These are phyloP conservation scores for Valencia hispanica DNA, from an alignment of 2,797 vertebrate species.

Conservation along the genomic window DNA sequence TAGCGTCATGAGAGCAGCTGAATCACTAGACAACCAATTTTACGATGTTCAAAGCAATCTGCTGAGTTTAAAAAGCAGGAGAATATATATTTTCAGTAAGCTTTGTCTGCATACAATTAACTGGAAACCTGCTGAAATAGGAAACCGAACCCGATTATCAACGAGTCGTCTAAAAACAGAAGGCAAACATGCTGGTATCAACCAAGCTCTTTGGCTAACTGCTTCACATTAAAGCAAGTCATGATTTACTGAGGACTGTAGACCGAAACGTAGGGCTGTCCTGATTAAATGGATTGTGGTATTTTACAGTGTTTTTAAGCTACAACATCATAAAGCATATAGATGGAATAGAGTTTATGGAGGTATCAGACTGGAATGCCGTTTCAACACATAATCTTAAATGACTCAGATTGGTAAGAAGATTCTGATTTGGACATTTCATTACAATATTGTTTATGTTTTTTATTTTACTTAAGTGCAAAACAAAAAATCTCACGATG, in stretches of 20 bases:
- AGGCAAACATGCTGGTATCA: background rate
- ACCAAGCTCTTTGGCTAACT: background rate
- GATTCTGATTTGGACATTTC: background rate
- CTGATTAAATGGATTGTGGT: too few species aligned
- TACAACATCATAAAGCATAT: background rate
- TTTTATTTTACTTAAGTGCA: background rate
- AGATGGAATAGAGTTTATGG: background rate
- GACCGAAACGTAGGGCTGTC: background rate
- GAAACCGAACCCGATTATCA: background rate
- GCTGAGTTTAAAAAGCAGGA: background rate
- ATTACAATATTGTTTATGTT: background rate
- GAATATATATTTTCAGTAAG: background rate
- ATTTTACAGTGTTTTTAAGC: background rate
- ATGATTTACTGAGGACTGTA: background rate
- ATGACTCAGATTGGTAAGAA: background rate
- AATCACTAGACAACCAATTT: too few species aligned
- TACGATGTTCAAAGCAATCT: background rate
- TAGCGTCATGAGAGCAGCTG: too few species aligned
- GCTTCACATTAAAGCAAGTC: background rate
- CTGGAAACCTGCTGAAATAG: background rate
- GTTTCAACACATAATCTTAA: background rate
- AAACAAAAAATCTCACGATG: background rate
- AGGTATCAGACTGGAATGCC: background rate
- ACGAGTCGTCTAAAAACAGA: background rate
- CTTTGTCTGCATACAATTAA: background rate